These are phyloP conservation scores for Scaptomyza caliginosa DNA, from an alignment of 2,888 invertebrate species.

Conservation along the genomic window DNA sequence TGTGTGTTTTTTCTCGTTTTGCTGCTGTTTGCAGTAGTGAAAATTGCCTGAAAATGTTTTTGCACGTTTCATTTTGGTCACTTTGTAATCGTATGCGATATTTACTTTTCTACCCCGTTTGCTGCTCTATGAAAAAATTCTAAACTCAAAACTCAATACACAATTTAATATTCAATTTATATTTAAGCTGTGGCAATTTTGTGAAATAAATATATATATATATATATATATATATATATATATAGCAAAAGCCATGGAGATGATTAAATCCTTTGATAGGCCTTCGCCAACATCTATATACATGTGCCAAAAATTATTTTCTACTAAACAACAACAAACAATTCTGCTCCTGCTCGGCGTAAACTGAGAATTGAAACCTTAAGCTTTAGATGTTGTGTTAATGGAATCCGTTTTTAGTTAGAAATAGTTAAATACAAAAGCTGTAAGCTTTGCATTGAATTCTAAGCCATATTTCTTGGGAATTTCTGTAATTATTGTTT, in stretches of 20 bases:
- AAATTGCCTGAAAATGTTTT: slow-evolving; percentile 14
- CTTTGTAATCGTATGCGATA: slow-evolving; percentile 26
- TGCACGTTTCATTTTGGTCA: slow-evolving; percentile 11
- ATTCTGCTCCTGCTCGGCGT: too few relatives aligned
- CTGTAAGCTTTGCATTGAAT: not conserved
- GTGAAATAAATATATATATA: not conserved
- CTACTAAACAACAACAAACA: too few relatives aligned
- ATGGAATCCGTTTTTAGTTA: too few relatives aligned
- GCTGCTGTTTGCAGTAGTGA: not conserved
- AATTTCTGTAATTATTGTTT: not conserved
- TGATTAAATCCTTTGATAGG: too few relatives aligned
- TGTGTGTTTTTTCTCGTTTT: not conserved
- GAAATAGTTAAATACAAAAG: not conserved
- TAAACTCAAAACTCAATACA: slow-evolving; percentile 12
- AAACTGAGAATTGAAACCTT: too few relatives aligned
- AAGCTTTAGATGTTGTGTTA: too few relatives aligned
- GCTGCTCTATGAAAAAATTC: not conserved
- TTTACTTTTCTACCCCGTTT: not conserved
- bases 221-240: not conserved
- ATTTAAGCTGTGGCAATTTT: not conserved
- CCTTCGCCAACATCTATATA: too few relatives aligned
- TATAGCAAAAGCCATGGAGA: not conserved
- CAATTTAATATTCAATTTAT: slow-evolving; percentile 38
- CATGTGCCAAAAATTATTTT: too few relatives aligned
- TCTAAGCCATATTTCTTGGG: not conserved